These are phyloP conservation scores for Drosophila yakuba DNA, from an alignment of 1,140 invertebrate species.

Conservation along the genomic window DNA sequence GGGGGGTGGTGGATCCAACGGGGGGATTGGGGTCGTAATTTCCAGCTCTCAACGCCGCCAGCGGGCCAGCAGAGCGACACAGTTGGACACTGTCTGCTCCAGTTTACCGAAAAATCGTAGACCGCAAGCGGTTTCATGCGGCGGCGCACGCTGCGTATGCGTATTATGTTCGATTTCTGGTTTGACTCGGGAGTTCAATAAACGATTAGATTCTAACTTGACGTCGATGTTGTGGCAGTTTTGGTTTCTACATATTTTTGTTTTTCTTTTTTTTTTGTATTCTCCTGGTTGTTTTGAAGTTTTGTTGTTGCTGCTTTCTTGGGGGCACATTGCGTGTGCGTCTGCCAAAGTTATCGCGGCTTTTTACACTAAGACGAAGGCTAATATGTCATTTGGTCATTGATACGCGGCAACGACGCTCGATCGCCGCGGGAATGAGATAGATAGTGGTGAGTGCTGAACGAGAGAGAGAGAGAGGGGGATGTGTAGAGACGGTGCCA, in stretches of 20 bases:
- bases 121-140: constrained; percentile 18
- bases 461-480: background rate
- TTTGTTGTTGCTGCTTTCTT: constrained; percentile 22
- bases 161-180: constrained; percentile 58
- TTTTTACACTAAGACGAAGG: constrained; percentile 82
- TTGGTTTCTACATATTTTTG: background rate
- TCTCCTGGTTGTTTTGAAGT: too few species aligned
- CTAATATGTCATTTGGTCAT: constrained; percentile 82
- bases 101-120: constrained; percentile 46
- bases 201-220: constrained; percentile 74
- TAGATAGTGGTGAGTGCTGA: background rate
- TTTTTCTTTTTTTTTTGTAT: background rate
- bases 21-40: constrained; percentile 59
- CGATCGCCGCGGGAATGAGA: constrained; percentile 13
- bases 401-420: constrained; percentile 65
- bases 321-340: constrained; percentile 36
- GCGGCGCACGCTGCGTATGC: constrained; percentile 75
- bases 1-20: constrained; percentile 30
- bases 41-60: constrained; percentile 74
- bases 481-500: constrained; percentile 12
- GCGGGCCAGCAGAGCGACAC: constrained; percentile 69
- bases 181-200: constrained; percentile 62
- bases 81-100: constrained; percentile 64
- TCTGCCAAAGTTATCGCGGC: constrained; percentile 80
- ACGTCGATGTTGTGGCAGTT: constrained; percentile 5